These are phyloP conservation scores for Aphodius granarius DNA, from an alignment of 2,888 invertebrate species.

Conservation along the genomic window DNA sequence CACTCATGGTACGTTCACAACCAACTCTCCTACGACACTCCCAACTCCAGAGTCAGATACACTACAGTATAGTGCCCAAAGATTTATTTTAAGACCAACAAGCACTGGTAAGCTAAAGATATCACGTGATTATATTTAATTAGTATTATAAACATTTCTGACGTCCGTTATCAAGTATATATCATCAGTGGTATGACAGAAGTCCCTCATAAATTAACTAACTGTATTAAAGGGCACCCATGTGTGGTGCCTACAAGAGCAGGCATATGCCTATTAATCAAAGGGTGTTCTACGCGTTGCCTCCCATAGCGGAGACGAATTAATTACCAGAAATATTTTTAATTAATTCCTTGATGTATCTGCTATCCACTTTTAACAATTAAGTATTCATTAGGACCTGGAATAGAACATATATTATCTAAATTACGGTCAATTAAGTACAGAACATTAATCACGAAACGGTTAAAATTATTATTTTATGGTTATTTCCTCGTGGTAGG, in stretches of 20 bases:
- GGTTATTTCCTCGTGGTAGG: not conserved
- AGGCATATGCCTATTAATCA: not conserved
- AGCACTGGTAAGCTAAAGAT: no score
- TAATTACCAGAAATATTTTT: slow-evolving; percentile 12
- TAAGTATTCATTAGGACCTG: not conserved
- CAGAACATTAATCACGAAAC: not conserved
- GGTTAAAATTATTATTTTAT: not conserved
- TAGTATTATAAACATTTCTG: no score
- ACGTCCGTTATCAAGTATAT: no score
- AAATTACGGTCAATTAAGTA: not conserved
- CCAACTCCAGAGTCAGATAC: no score
- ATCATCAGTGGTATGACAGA: slow-evolving; percentile 12
- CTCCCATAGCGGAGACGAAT: slow-evolving; percentile 10
- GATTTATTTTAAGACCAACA: no score
- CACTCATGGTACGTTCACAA: no score
- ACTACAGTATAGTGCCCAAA: no score
- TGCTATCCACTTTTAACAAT: not conserved
- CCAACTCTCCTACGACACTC: no score
- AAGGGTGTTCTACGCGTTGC: not conserved
- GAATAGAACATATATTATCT: not conserved
- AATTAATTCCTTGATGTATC: slow-evolving; percentile 8
- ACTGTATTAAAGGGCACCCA: not conserved
- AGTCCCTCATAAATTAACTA: not conserved
- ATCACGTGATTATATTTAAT: no score
- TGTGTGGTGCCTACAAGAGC: not conserved